These are phyloP conservation scores for Acanthochromis polyacanthus DNA, from an alignment of 2,113 vertebrate genomes.

Conservation along the genomic window DNA sequence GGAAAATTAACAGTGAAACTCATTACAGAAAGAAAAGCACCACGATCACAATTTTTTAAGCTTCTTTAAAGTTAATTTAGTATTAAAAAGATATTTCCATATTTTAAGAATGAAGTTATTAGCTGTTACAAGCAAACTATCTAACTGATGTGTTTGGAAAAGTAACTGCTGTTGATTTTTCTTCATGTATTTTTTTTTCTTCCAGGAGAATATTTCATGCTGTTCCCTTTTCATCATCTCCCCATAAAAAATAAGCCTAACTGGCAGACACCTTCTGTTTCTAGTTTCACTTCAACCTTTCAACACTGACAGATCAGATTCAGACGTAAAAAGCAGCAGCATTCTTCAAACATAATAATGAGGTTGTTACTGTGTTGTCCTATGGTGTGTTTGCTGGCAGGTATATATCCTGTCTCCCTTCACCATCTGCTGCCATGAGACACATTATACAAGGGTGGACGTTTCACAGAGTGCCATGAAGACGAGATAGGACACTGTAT, in stretches of 20 bases:
- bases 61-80: conserved; percentile 3
- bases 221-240: conserved; percentile 7
- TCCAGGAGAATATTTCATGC: background rate
- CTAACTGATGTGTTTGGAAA: conserved; percentile 4
- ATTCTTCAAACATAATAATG: conserved; percentile 18
- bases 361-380: conserved; percentile 22
- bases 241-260: background rate
- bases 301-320: background rate
- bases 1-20: background rate
- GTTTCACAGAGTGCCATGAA: conserved; percentile 28
- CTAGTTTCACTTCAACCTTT: background rate
- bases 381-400: conserved; percentile 18
- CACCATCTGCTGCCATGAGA: conserved; percentile 46
- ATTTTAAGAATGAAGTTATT: conserved; percentile 3
- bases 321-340: background rate
- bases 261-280: background rate
- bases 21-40: too few species aligned
- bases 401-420: conserved; percentile 28
- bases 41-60: background rate
- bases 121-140: background rate
- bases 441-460: conserved; percentile 33
- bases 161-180: background rate
- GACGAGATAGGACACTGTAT: conserved; percentile 43
- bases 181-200: background rate
- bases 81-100: background rate